Conservation (phyloP, 2,797 vertebrate genomes). For the Centroberyx gerrardi region DNA sequence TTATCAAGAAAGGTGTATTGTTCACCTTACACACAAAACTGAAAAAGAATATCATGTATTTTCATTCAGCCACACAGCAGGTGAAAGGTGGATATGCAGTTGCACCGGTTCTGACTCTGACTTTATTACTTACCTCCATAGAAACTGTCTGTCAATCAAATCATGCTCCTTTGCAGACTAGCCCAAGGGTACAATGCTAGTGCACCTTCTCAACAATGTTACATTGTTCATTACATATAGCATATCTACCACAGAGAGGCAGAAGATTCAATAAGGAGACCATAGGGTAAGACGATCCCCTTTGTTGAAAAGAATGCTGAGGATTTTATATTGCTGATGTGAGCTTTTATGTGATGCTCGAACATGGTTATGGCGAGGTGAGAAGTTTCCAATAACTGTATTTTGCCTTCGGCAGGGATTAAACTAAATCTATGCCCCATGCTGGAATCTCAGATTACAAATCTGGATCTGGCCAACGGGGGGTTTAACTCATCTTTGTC, state of each 20-base stretch:
- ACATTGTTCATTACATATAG: constrained; percentile 82
- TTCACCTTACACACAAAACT: constrained; percentile 27
- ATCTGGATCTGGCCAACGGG: constrained; percentile 77
- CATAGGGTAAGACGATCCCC: constrained; percentile 75
- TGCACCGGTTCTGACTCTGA: constrained; percentile 69
- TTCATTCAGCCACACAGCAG: constrained; percentile 60
- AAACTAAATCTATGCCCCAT: constrained; percentile 77
- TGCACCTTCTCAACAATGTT: constrained; percentile 79
- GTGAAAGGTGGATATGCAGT: constrained; percentile 71
- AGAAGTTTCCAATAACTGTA: constrained; percentile 86
- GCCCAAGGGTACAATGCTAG: constrained; percentile 75
- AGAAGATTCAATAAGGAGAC: constrained; percentile 76
- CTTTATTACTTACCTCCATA: constrained; percentile 76
- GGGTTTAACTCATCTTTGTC: constrained; percentile 72
- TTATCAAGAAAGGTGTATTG: constrained; percentile 32
- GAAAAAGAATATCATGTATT: constrained; percentile 57
- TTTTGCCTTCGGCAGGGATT: constrained; percentile 84
- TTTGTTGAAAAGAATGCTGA: constrained; percentile 72
- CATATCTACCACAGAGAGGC: constrained; percentile 73
- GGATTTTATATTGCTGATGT: constrained; percentile 76
- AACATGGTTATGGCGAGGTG: constrained; percentile 81
- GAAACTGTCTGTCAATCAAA: constrained; percentile 83
- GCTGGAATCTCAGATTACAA: constrained; percentile 83
- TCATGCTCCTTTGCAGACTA: constrained; percentile 72
- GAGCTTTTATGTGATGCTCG: constrained; percentile 77